These are phyloP conservation scores for Cromileptes altivelis DNA, from an alignment of 2,113 vertebrate species.

Conservation along the genomic window DNA sequence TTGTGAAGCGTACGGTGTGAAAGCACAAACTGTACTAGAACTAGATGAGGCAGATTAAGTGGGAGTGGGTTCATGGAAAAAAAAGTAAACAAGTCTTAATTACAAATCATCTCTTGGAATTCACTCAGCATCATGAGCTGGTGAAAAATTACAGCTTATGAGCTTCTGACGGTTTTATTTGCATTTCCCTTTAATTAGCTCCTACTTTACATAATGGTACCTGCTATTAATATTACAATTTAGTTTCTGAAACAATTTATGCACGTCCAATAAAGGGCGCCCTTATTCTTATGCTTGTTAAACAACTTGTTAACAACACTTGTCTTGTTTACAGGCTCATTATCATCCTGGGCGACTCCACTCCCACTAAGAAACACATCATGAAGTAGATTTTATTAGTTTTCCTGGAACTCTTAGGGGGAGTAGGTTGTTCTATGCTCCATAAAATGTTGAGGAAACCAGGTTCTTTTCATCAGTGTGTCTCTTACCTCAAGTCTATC, in stretches of 20 bases:
- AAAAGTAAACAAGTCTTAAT: slow-evolving; percentile 20
- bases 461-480: neutral
- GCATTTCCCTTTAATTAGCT: slow-evolving; percentile 16
- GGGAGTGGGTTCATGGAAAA: neutral
- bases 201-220: slow-evolving; percentile 19
- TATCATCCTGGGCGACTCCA: slow-evolving; percentile 6
- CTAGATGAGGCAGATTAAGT: neutral
- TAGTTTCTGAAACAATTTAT: slow-evolving; percentile 11
- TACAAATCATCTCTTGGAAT: neutral
- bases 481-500: slow-evolving; percentile 95
- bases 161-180: neutral
- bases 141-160: slow-evolving; percentile 24
- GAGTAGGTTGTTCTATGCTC: neutral
- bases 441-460: neutral
- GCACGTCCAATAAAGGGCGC: slow-evolving; percentile 3
- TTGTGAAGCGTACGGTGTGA: neutral
- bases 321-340: slow-evolving; percentile 41
- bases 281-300: slow-evolving; percentile 27
- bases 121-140: neutral
- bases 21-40: slow-evolving; percentile 23
- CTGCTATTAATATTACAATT: slow-evolving; percentile 9
- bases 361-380: slow-evolving; percentile 18
- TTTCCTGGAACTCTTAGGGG: neutral
- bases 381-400: slow-evolving; percentile 15
- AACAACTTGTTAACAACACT: slow-evolving; percentile 46